phyloP scores from a whole-genome alignment of 2,797 vertebrate species.

The Coracias cyanogaster region DNA sequence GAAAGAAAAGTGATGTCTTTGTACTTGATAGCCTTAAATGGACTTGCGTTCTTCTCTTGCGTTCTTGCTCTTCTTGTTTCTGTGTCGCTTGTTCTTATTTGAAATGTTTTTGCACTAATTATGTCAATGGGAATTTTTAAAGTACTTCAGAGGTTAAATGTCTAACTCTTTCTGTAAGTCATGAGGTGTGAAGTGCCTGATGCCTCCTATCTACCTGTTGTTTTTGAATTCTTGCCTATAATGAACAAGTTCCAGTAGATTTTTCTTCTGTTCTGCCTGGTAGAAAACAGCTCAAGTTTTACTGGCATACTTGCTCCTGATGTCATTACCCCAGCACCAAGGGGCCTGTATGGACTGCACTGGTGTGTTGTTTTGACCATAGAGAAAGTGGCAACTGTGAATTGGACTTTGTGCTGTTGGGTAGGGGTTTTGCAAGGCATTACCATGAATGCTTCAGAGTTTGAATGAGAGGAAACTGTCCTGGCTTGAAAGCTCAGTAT shows the following conservation, averaged over 20 bases:
- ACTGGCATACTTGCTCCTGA: not conserved
- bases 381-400: not conserved
- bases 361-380: not conserved
- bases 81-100: constrained; percentile 2
- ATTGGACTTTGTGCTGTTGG: not conserved
- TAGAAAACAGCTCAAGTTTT: not conserved
- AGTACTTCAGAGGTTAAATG: not conserved
- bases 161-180: not conserved
- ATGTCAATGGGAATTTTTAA: not conserved
- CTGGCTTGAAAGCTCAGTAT: not conserved
- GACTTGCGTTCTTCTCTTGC: not conserved
- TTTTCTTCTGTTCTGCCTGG: not conserved
- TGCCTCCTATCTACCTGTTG: not conserved
- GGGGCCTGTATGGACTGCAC: not conserved
- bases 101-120: not conserved
- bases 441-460: not conserved
- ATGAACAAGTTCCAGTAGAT: not conserved
- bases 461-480: not conserved
- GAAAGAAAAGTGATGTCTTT: constrained; percentile 1
- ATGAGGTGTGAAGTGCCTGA: not conserved
- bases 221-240: not conserved
- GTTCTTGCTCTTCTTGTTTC: constrained; percentile 4
- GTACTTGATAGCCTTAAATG: not conserved
- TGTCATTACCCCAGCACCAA: not conserved
- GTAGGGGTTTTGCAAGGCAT: not conserved